A percentile compares a stretch with the other conserved stretches of the same genome.
Conservation (phyloP, 2,888 invertebrate genomes). For the Dicroscelio sp. region DNA sequence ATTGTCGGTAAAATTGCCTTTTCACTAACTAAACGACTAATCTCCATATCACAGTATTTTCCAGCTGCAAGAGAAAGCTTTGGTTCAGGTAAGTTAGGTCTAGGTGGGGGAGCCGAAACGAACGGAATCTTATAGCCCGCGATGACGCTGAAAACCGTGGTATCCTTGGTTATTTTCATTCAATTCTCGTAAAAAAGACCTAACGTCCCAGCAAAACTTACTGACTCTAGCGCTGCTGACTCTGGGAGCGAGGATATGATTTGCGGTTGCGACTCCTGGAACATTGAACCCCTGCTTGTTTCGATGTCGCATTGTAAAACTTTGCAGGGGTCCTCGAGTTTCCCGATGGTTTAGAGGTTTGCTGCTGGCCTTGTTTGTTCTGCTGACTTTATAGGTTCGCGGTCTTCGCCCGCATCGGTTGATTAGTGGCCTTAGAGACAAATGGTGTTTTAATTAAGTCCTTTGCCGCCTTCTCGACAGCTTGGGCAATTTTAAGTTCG, state of each 20-base stretch:
- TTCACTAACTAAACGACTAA: slow-evolving; percentile 30
- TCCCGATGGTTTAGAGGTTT: neutral
- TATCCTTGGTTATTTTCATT: slow-evolving; percentile 29
- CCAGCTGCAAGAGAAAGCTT: neutral
- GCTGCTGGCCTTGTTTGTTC: neutral
- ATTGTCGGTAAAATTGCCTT: too few relatives aligned
- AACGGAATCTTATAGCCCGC: slow-evolving; percentile 48
- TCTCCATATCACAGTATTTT: slow-evolving; percentile 15
- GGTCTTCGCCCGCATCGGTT: neutral
- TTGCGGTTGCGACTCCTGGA: slow-evolving; percentile 14
- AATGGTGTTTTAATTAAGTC: neutral
- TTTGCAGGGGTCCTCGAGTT: slow-evolving; percentile 32
- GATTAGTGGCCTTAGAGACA: neutral
- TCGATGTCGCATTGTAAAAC: neutral
- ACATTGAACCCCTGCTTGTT: neutral
- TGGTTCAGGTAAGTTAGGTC: neutral
- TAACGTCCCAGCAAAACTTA: slow-evolving; percentile 25
- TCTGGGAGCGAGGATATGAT: neutral
- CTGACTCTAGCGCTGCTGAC: slow-evolving; percentile 24
- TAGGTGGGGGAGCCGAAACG: neutral
- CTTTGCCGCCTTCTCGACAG: slow-evolving; percentile 19
- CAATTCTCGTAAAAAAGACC: neutral
- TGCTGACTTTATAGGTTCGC: neutral
- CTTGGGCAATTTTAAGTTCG: slow-evolving; percentile 24
- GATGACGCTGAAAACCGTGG: slow-evolving; percentile 10